A percentile compares a stretch with the other conserved stretches of the same genome.
Evolutionary conservation across 1,140 invertebrate species (phyloP).

Genomic region (Limonius californicus): DNA sequence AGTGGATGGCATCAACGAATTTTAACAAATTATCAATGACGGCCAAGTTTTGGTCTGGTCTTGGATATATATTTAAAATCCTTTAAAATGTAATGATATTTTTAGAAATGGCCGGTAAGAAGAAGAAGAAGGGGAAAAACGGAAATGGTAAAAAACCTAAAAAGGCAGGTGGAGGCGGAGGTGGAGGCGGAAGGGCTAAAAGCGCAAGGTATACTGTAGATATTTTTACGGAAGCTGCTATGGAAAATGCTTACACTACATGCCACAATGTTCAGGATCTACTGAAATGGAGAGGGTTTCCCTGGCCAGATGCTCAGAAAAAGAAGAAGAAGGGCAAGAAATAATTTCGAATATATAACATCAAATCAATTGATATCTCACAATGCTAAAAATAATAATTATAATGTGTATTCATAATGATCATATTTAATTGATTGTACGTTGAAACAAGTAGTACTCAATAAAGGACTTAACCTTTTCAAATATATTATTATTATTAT

Average conservation of each 20-base stretch:
- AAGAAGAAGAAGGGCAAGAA: conserved; percentile 74
- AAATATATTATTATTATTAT: too few species aligned
- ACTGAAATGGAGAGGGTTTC: conserved; percentile 70
- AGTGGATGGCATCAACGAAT: too few species aligned
- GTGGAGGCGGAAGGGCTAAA: conserved; percentile 57
- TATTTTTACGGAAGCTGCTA: conserved; percentile 77
- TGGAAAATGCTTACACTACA: conserved; percentile 84
- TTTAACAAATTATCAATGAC: too few species aligned
- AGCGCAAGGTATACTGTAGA: conserved; percentile 65
- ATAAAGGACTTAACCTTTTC: too few species aligned
- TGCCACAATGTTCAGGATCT: conserved; percentile 85
- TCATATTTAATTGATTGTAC: too few species aligned
- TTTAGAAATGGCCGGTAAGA: conserved; percentile 39
- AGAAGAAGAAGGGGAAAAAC: conserved; percentile 52
- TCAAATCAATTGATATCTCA: too few species aligned
- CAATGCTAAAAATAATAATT: too few species aligned
- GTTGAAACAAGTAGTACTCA: too few species aligned
- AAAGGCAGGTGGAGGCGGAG: conserved; percentile 47
- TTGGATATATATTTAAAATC: too few species aligned
- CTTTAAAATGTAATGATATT: too few species aligned
- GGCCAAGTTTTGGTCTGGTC: too few species aligned
- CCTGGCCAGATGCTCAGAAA: conserved; percentile 77
- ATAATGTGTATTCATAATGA: too few species aligned
- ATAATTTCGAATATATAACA: conserved; percentile 34
- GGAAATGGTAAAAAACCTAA: conserved; percentile 48